Percentiles rank a stretch among this genome's conserved stretches.
These are phyloP conservation scores for Epicampocera succincta DNA, from an alignment of 2,888 invertebrate species.

Conservation along the genomic window DNA sequence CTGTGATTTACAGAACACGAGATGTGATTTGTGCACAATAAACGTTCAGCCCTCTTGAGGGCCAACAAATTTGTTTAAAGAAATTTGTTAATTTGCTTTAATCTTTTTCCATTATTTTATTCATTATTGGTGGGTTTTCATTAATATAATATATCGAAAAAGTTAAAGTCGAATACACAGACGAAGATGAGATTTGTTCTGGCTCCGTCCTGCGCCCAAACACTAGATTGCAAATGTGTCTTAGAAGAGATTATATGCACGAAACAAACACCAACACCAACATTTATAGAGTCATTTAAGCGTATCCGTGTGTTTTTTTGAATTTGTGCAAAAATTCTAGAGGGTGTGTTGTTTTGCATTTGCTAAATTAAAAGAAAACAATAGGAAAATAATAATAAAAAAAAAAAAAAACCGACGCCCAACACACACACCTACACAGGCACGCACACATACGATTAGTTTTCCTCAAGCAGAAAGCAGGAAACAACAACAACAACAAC, in stretches of 20 bases:
- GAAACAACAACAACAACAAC: constrained; percentile 6
- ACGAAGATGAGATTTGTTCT: neutral
- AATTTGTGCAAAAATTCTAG: neutral
- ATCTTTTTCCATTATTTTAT: no score
- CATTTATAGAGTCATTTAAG: constrained; percentile 14
- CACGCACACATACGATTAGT: constrained; percentile 44
- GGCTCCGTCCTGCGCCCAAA: neutral
- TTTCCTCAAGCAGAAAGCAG: constrained; percentile 7
- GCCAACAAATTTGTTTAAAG: no score
- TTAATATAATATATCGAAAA: no score
- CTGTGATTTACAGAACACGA: no score
- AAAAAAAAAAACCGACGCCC: constrained; percentile 27
- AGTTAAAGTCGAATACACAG: no score
- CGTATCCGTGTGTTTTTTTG: neutral
- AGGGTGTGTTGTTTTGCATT: constrained; percentile 65
- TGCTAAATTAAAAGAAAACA: constrained; percentile 67
- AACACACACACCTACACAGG: constrained; percentile 14
- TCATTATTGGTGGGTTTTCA: no score
- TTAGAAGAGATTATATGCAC: constrained; percentile 18
- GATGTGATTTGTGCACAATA: no score
- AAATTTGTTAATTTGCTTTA: no score
- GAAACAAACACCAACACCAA: constrained; percentile 20
- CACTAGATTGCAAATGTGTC: neutral
- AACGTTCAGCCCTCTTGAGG: no score
- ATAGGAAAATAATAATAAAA: constrained; percentile 46